These are phyloP conservation scores for Tiphia femorata DNA, from an alignment of 2,888 invertebrate species.

Conservation along the genomic window DNA sequence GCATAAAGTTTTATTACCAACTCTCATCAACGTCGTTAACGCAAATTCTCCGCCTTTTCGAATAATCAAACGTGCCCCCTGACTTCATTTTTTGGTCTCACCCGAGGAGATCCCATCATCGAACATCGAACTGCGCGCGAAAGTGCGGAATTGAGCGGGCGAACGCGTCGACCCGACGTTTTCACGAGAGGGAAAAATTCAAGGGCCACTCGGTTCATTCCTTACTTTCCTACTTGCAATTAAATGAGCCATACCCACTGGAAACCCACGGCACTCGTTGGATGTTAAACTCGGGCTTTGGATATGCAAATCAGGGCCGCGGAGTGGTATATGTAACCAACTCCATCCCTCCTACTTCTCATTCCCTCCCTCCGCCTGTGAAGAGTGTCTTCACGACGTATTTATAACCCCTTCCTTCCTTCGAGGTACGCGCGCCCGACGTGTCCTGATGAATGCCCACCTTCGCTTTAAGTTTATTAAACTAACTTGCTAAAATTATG, in stretches of 20 bases:
- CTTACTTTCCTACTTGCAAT: slow-evolving; percentile 23
- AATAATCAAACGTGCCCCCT: no score
- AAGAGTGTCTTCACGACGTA: slow-evolving; percentile 61
- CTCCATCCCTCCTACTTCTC: slow-evolving; percentile 35
- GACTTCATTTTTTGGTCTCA: no score
- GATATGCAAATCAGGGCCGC: slow-evolving; percentile 61
- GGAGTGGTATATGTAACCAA: slow-evolving; percentile 56
- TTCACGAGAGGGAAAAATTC: slow-evolving; percentile 11
- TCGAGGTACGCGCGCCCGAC: slow-evolving; percentile 41
- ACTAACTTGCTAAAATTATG: slow-evolving; percentile 56
- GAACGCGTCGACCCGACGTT: background rate
- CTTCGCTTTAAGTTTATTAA: slow-evolving; percentile 57
- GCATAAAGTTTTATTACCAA: no score
- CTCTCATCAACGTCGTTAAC: no score
- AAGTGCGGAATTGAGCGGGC: slow-evolving; percentile 1
- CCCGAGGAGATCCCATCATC: no score
- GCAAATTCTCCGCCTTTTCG: no score
- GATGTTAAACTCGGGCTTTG: slow-evolving; percentile 58
- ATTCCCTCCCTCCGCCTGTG: slow-evolving; percentile 24
- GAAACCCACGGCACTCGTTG: slow-evolving; percentile 30
- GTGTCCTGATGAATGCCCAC: slow-evolving; percentile 55
- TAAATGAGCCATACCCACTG: slow-evolving; percentile 36
- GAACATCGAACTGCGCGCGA: background rate
- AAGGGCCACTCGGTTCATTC: slow-evolving; percentile 6
- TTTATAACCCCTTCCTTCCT: slow-evolving; percentile 63